A percentile compares a stretch with the other conserved stretches of the same genome.
Conservation (phyloP, 2,113 vertebrate species). For the Mesitornis unicolor region DNA sequence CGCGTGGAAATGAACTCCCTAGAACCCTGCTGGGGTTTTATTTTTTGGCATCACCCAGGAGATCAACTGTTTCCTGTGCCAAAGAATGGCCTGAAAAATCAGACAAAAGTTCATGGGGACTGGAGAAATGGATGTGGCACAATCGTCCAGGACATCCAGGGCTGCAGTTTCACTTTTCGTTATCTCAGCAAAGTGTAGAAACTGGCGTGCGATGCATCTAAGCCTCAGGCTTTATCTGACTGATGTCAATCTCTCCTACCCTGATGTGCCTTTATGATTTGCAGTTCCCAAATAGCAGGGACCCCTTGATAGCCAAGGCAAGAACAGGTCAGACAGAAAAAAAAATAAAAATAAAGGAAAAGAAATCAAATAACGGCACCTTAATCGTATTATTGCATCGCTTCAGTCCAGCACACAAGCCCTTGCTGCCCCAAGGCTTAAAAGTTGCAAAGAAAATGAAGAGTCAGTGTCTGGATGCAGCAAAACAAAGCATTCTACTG, state of each 20-base stretch:
- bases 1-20: background rate
- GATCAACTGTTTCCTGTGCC: background rate
- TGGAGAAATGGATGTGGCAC: accelerated
- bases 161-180: background rate
- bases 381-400: accelerated
- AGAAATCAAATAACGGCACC: background rate
- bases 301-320: background rate
- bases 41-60: background rate
- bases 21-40: background rate
- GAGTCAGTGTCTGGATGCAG: background rate
- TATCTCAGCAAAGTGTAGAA: background rate
- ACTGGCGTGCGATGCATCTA: accelerated
- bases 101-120: background rate
- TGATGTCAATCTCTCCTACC: background rate
- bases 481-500: too few relatives aligned
- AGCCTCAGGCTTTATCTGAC: background rate
- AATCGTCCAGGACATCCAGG: too few relatives aligned
- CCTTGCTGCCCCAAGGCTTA: background rate
- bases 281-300: accelerated
- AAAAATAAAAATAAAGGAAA: too few relatives aligned
- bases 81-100: background rate
- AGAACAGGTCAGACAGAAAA: background rate
- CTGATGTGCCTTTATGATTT: background rate
- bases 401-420: accelerated
- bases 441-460: background rate